Evolutionary conservation across 2,888 invertebrate species (phyloP).

Genomic region (Andrena bicolor): DNA sequence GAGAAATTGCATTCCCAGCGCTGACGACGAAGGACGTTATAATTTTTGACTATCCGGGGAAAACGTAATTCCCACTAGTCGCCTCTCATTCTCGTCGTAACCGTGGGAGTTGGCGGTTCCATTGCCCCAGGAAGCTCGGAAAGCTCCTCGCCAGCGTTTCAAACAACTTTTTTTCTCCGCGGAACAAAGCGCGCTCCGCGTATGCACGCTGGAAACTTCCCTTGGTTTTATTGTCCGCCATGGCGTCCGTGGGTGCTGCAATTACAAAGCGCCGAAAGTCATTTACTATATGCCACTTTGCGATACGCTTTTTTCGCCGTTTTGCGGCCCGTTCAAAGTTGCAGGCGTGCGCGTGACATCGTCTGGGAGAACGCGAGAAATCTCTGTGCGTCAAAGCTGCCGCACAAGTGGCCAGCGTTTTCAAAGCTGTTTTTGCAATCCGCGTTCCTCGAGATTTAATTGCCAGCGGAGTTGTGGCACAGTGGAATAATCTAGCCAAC

Average conservation of each 20-base stretch:
- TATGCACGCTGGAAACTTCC: neutral
- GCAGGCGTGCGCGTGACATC: neutral
- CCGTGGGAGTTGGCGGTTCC: neutral
- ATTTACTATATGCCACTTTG: neutral
- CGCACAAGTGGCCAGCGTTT: neutral
- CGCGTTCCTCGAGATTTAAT: neutral
- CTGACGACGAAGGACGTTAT: neutral
- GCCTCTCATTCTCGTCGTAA: neutral
- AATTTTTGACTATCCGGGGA: constrained; percentile 11
- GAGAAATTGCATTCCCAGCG: constrained; percentile 12
- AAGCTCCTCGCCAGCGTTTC: constrained; percentile 14
- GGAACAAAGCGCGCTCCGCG: neutral
- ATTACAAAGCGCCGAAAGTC: constrained; percentile 6
- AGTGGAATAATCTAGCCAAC: neutral
- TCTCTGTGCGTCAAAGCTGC: neutral
- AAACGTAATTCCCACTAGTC: constrained; percentile 23
- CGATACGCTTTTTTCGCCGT: neutral
- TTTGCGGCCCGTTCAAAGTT: neutral
- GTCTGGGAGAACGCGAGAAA: neutral
- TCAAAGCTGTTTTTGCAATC: neutral
- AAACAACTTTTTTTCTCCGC: neutral
- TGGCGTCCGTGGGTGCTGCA: neutral
- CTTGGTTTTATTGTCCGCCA: neutral
- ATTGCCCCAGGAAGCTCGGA: neutral
- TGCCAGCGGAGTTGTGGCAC: neutral